Conservation (phyloP, 2,888 invertebrate genomes). For the Anthoptus insignis region DNA sequence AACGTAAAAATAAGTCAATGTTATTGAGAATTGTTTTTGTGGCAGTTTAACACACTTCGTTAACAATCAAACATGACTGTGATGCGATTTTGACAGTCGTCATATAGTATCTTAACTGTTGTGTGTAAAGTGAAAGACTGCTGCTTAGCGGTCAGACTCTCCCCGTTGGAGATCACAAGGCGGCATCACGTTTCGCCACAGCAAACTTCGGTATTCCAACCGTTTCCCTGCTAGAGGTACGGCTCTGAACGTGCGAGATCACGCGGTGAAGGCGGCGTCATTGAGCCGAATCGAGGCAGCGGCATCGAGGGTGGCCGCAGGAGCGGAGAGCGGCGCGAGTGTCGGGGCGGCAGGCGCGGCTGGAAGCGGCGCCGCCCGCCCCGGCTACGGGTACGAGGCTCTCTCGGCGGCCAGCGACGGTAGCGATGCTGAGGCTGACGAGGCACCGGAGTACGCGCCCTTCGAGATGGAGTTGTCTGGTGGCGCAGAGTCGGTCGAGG, state of each 20-base stretch:
- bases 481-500: conserved; percentile 75
- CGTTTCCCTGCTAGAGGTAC: conserved; percentile 73
- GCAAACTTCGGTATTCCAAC: conserved; percentile 81
- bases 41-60: conserved; percentile 52
- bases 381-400: conserved; percentile 82
- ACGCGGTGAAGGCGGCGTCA: conserved; percentile 77
- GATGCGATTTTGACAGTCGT: conserved; percentile 8
- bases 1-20: conserved; percentile 52
- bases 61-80: conserved; percentile 14
- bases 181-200: conserved; percentile 84
- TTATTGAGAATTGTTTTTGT: conserved; percentile 62
- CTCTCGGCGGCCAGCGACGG: conserved; percentile 83
- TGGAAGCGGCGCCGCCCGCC: conserved; percentile 76
- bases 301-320: conserved; percentile 73
- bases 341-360: conserved; percentile 61
- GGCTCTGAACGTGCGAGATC: conserved; percentile 71
- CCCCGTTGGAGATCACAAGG: conserved; percentile 8
- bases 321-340: conserved; percentile 67
- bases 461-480: conserved; percentile 81
- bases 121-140: not conserved
- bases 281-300: conserved; percentile 79
- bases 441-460: conserved; percentile 75
- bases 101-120: not conserved
- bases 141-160: conserved; percentile 3
- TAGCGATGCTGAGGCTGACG: conserved; percentile 78